A percentile compares a stretch with the other conserved stretches of the same genome.
Evolutionary conservation across 1,140 invertebrate species (phyloP).

Genomic region (Drosophila tropicalis): DNA sequence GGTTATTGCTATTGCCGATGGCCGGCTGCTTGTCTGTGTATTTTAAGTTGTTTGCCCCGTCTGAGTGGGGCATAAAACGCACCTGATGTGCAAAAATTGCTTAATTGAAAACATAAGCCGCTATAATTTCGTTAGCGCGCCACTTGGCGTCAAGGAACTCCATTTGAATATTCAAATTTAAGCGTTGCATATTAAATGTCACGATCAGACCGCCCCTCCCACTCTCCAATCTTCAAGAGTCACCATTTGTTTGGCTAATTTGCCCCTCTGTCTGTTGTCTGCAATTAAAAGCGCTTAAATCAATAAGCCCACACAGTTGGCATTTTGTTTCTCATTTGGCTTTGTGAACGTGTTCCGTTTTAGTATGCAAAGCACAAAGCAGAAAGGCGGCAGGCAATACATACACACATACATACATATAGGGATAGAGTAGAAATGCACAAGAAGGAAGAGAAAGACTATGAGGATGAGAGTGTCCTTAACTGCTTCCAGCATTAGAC

Average conservation of each 20-base stretch:
- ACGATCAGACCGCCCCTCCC: conserved; percentile 37
- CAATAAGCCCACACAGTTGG: conserved; percentile 57
- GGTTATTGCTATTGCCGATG: conserved; percentile 39
- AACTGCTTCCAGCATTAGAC: conserved; percentile 30
- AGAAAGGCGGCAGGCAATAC: neutral
- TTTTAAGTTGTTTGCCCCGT: conserved; percentile 36
- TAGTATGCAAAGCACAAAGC: conserved; percentile 61
- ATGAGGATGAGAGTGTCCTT: neutral
- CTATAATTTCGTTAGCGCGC: conserved; percentile 57
- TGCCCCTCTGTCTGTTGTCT: conserved; percentile 36
- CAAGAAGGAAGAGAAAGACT: neutral
- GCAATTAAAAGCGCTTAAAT: conserved; percentile 73
- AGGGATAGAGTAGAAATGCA: neutral
- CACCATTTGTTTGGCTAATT: conserved; percentile 21
- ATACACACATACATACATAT: neutral
- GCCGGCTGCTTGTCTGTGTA: conserved; percentile 19
- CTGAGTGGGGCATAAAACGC: conserved; percentile 65
- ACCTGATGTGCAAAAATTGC: conserved; percentile 78
- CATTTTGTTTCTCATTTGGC: conserved; percentile 58
- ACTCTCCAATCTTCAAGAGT: neutral
- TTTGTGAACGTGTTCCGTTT: conserved; percentile 38
- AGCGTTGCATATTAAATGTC: conserved; percentile 65
- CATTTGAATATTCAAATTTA: conserved; percentile 74
- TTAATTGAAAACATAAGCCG: conserved; percentile 80
- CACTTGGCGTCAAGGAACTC: conserved; percentile 42